These are phyloP conservation scores for Synaphobranchus kaupii DNA, from an alignment of 2,797 vertebrate species.

Conservation along the genomic window DNA sequence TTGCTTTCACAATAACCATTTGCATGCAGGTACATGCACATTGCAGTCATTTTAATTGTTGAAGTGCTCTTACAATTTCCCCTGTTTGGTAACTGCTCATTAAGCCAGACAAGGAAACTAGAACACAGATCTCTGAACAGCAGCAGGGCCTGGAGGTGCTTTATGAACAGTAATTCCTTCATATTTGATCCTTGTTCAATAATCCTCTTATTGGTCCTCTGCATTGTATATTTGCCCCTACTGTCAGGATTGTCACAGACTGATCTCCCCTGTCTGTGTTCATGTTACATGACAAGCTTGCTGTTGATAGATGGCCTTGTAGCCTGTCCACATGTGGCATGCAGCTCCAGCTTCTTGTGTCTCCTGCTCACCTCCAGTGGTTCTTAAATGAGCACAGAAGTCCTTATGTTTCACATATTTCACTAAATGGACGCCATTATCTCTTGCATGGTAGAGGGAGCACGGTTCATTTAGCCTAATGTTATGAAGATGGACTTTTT, in stretches of 20 bases:
- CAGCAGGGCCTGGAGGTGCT: background rate
- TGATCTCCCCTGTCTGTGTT: conserved; percentile 13
- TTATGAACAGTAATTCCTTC: background rate
- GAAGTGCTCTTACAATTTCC: background rate
- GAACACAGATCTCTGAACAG: conserved; percentile 1
- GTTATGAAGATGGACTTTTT: conserved; percentile 29
- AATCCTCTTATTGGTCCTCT: background rate
- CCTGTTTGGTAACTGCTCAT: conserved; percentile 1
- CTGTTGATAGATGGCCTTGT: background rate
- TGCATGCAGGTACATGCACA: no score
- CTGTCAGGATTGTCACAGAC: background rate
- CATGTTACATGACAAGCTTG: background rate
- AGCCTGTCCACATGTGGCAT: background rate
- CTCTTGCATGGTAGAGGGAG: conserved; percentile 6
- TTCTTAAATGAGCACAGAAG: conserved; percentile 21
- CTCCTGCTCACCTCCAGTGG: background rate
- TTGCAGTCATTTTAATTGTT: background rate
- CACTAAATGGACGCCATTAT: conserved; percentile 16
- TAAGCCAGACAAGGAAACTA: background rate
- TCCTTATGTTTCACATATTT: conserved; percentile 4
- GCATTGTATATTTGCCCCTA: background rate
- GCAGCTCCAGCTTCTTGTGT: background rate
- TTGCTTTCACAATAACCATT: background rate
- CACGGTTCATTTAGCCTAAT: conserved; percentile 21
- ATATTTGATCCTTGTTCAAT: conserved; percentile 15